Base-by-base conservation (phyloP, 1,140 invertebrate species). In the Calosoma granatense region DNA sequence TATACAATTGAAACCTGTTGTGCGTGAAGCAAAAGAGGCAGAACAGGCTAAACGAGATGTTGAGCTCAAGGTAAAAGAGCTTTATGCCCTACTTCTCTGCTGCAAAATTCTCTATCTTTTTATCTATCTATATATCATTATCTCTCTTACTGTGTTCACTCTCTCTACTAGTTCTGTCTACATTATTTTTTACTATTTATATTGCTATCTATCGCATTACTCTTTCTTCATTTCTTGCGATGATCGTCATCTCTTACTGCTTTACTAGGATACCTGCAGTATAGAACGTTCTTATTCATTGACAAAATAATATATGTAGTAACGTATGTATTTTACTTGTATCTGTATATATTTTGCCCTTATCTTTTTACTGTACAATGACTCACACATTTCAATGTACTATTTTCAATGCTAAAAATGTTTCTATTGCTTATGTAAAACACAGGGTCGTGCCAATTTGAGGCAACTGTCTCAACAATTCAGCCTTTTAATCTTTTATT, bases 1-100 rank as follows among this genome's bases (percentile, higher is more conserved):
- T 53, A 72, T 83, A 59, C 77, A 82, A 70, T 75, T 83, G 60
- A 83, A 83, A 70, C 81, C 80, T 17, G 78, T 81, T 58, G 36
- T 67, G 56, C 78, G 72, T 72, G 74, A 78, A 54, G 64, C 58
- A 30, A 70, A 72, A 67, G 60, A 73, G 61, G 61, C 64, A 21
- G 61, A 70, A 55, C 60, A 70, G 59, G 66, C 64, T 47, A 62
- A 66, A 56, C 51, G 66, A 53, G 62, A 64, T 61, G 59, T 59
- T 26, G 67, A 71, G 15, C 59, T 72, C 58, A 73, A 72, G 67
- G 68, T 73, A 66, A 68, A 63, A 60, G 53, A 26, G 1, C 20
- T 20, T 63, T 23, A 60, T 56, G 53, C 39, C 55, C 19, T 14
- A 21, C 20, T 20, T 41, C n/a, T n/a, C 21, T 43, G 30, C 39